Percentiles rank a stretch among this genome's conserved stretches.
Conservation (phyloP, 2,797 vertebrate species). For the Rhyacichthys aspro region DNA sequence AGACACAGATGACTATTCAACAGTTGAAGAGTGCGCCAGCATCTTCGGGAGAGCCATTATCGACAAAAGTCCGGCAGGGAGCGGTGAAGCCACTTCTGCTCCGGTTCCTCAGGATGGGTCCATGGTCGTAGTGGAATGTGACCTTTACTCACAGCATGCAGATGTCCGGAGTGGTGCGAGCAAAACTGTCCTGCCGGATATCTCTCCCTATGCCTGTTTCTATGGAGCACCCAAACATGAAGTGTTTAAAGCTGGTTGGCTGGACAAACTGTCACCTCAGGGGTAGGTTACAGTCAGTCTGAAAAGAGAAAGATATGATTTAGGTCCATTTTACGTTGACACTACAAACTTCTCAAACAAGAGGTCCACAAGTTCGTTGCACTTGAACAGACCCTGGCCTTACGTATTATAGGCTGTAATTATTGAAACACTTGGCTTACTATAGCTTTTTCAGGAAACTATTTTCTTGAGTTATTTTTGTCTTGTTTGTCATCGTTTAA, state of each 20-base stretch:
- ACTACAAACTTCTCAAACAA: too few species aligned
- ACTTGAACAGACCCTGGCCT: too few species aligned
- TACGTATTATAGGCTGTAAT: too few species aligned
- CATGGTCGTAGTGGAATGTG: constrained; percentile 59
- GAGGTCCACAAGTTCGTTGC: too few species aligned
- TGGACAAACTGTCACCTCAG: constrained; percentile 97
- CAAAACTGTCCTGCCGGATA: constrained; percentile 60
- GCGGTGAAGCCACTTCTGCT: constrained; percentile 12
- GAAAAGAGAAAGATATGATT: not conserved
- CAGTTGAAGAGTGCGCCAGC: constrained; percentile 56
- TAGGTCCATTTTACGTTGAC: too few species aligned
- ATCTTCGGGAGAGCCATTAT: constrained; percentile 21
- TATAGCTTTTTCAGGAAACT: too few species aligned
- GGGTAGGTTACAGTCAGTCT: constrained; percentile 76
- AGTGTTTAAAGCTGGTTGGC: constrained; percentile 88
- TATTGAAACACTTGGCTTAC: too few species aligned
- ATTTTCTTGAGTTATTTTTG: not conserved
- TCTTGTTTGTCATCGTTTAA: not conserved
- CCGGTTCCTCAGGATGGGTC: constrained; percentile 19
- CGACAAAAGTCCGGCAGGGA: constrained; percentile 10
- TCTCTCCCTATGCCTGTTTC: constrained; percentile 96
- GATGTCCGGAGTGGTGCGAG: constrained; percentile 30
- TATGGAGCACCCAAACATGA: constrained; percentile 81
- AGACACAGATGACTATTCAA: constrained; percentile 66
- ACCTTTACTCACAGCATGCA: constrained; percentile 59